These are phyloP conservation scores for Pyxicephalus adspersus DNA, from an alignment of 2,113 vertebrate species.

Conservation along the genomic window DNA sequence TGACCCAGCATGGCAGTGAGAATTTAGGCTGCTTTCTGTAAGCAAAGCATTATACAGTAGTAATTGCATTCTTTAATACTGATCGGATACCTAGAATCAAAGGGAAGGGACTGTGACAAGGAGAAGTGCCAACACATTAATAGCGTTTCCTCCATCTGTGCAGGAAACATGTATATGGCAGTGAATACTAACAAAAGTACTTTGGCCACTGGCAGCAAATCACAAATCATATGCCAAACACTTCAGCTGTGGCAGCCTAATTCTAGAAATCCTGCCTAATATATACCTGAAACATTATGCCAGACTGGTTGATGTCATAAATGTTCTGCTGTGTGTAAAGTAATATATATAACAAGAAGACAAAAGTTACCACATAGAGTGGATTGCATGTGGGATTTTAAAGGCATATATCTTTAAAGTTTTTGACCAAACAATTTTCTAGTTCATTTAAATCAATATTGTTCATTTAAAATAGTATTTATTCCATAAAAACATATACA, in stretches of 20 bases:
- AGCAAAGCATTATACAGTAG: constrained; percentile 27
- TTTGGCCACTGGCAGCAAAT: constrained; percentile 29
- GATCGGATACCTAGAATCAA: constrained; percentile 38
- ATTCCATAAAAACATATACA: too few species aligned
- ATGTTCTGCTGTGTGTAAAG: too few species aligned
- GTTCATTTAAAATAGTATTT: too few species aligned
- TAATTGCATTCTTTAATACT: constrained; percentile 35
- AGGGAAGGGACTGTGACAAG: constrained; percentile 42
- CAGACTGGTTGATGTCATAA: too few species aligned
- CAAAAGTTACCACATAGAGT: too few species aligned
- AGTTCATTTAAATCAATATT: too few species aligned
- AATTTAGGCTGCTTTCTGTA: constrained; percentile 20
- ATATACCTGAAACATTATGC: background rate
- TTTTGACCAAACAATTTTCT: too few species aligned
- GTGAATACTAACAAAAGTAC: constrained; percentile 48
- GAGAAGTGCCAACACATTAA: constrained; percentile 46
- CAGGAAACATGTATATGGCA: constrained; percentile 28
- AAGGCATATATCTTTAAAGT: too few species aligned
- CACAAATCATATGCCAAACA: constrained; percentile 13
- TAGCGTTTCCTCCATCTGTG: constrained; percentile 44
- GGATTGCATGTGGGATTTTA: too few species aligned
- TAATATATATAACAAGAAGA: too few species aligned
- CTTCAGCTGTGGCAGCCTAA: background rate
- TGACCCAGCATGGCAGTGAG: background rate
- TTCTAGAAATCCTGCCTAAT: constrained; percentile 11